phyloP scores from a whole-genome alignment of 2,113 vertebrate genomes.

The Pholis gunnellus region DNA sequence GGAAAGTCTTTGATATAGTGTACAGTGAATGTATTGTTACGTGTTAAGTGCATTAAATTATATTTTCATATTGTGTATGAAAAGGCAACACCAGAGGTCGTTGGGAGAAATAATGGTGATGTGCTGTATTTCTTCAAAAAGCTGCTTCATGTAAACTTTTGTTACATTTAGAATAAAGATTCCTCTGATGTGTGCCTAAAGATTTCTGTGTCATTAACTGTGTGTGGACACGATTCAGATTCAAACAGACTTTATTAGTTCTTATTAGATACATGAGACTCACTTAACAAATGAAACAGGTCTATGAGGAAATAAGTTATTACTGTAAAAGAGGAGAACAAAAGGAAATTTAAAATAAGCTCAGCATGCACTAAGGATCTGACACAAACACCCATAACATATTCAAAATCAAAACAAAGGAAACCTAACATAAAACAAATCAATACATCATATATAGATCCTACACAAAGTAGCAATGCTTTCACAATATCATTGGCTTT shows the following conservation, averaged over 20 bases:
- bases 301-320: conserved; percentile 76
- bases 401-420: conserved; percentile 60
- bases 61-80: conserved; percentile 96
- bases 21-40: conserved; percentile 95
- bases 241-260: conserved; percentile 79
- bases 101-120: conserved; percentile 88
- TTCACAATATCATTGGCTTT: conserved; percentile 72
- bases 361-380: conserved; percentile 63
- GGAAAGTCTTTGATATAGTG: conserved; percentile 94
- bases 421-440: conserved; percentile 65
- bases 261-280: conserved; percentile 73
- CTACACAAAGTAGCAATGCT: conserved; percentile 68
- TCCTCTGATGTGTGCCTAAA: conserved; percentile 81
- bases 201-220: conserved; percentile 2
- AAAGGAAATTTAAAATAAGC: conserved; percentile 59
- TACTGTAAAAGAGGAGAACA: conserved; percentile 50
- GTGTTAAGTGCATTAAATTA: conserved; percentile 99
- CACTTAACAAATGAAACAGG: conserved; percentile 69
- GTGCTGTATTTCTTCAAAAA: conserved; percentile 89
- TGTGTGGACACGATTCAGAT: conserved; percentile 23
- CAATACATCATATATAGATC: conserved; percentile 25
- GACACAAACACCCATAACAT: conserved; percentile 51
- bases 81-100: conserved; percentile 82
- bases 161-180: conserved; percentile 89
- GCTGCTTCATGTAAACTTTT: conserved; percentile 96